phyloP scores from a whole-genome alignment of 2,888 invertebrate genomes.

The Coelopa pilipes region DNA sequence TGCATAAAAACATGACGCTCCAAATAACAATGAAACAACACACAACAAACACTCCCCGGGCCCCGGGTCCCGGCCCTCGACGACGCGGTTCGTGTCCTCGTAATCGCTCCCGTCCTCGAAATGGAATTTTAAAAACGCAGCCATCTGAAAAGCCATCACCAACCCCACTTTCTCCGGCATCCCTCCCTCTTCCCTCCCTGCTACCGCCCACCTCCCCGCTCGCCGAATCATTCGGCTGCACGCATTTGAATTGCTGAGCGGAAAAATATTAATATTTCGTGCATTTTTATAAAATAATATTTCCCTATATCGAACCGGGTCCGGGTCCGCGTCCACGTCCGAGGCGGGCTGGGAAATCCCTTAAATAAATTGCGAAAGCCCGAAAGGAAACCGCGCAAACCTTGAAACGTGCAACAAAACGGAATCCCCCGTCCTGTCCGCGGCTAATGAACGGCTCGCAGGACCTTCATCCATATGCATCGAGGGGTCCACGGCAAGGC shows the following conservation, averaged over 20 bases:
- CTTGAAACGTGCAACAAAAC: neutral
- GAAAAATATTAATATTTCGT: conserved; percentile 29
- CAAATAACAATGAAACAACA: conserved; percentile 9
- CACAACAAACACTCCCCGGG: neutral
- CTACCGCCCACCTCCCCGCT: neutral
- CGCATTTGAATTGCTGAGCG: conserved; percentile 39
- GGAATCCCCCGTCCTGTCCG: neutral
- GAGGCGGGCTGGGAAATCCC: neutral
- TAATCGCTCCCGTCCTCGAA: neutral
- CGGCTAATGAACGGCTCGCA: neutral
- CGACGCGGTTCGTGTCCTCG: neutral
- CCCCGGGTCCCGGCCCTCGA: neutral
- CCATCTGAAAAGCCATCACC: conserved; percentile 28
- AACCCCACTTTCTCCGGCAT: no score
- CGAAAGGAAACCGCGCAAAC: no score
- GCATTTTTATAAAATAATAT: conserved; percentile 18
- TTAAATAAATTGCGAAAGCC: conserved; percentile 23
- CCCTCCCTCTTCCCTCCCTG: conserved; percentile 10
- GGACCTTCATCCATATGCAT: neutral
- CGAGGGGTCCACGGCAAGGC: no score
- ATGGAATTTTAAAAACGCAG: conserved; percentile 32
- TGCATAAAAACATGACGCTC: conserved; percentile 14
- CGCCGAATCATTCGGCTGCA: conserved; percentile 20
- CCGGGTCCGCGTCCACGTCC: no score
- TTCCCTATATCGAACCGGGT: conserved; percentile 2